Percentiles rank a stretch among this genome's conserved stretches.
phyloP scores from a whole-genome alignment of 2,888 invertebrate species.

The Ectropis crepuscularia region DNA sequence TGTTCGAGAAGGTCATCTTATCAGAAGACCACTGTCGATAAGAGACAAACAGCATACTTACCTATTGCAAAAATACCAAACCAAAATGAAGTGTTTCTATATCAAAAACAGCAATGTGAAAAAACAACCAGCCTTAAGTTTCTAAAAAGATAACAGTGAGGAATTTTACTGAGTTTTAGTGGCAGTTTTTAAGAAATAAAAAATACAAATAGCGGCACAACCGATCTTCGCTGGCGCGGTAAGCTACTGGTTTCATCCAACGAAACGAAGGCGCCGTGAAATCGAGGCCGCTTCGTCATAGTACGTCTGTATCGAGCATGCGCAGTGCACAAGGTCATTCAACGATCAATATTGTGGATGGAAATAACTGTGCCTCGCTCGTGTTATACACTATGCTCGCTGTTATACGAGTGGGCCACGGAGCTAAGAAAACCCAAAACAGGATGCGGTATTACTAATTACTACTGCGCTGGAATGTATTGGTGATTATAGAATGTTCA shows the following conservation, averaged over 20 bases:
- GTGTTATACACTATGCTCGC: neutral
- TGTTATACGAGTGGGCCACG: neutral
- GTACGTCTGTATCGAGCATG: neutral
- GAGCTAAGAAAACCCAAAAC: neutral
- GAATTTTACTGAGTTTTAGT: too few species aligned
- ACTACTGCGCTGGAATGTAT: neutral
- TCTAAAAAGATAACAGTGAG: too few species aligned
- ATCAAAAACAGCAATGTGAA: neutral
- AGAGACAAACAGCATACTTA: neutral
- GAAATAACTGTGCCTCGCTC: slow-evolving; percentile 9
- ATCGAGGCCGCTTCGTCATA: neutral
- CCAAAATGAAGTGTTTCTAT: neutral
- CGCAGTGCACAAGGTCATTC: slow-evolving; percentile 8
- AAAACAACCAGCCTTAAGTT: neutral
- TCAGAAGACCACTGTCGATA: neutral
- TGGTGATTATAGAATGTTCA: too few species aligned
- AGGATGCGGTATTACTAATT: neutral
- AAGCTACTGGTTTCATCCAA: neutral
- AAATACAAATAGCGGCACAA: neutral
- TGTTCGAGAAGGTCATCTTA: neutral
- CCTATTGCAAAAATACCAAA: neutral
- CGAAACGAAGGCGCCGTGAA: neutral
- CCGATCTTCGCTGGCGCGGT: slow-evolving; percentile 8
- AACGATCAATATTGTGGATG: slow-evolving; percentile 1
- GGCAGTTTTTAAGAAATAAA: neutral